Evolutionary conservation across 2,113 vertebrate genomes (phyloP), one percentile per base, ranked within the genome.

Genomic region (Romanogobio albipinnatus): DNA sequence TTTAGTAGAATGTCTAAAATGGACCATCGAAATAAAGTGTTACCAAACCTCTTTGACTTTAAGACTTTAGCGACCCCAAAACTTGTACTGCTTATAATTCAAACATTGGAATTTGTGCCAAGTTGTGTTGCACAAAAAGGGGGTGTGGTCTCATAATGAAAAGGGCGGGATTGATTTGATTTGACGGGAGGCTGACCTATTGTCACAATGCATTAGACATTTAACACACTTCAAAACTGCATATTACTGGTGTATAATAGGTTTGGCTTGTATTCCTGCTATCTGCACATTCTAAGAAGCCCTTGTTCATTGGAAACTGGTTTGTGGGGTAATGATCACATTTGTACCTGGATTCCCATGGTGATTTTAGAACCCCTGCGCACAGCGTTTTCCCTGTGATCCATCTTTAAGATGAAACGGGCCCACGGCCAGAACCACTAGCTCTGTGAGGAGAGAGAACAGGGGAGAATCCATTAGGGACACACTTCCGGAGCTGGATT

Each of bases 321-420:
- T 89, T 82, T 90, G 88, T 87, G 89, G 90, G 89, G 88, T 90
- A 90, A 91, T 87, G 84, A 89, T 90, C 86, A 89, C 82, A 80
- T 73, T 56, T 80, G 36, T 87, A 88, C 85, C 77, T 84, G 62
- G 11, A 51, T 68, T 76, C 83, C 70, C 78, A 5, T 24, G 83
- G 78, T 61, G 77, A 45, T 49, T 64, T 33, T 43, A 58, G 58
- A 61, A 80, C 3, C 56, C 64, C 56, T 47, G n/a, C 19, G 70
- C 77, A 64, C 77, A 68, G 85, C 83, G 76, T 53, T 83, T 79
- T 81, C 83, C 81, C 74, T 75, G 62, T 24, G 36, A 85, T 86
- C 68, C 66, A 84, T 76, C 77, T 84, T 58, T 64, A 47, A 66
- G 76, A 87, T 87, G 66, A 81, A 76, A 84, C 71, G n/a, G 70